These are phyloP conservation scores for Melanerpes formicivorus DNA, from an alignment of 2,113 vertebrate species.

Conservation along the genomic window DNA sequence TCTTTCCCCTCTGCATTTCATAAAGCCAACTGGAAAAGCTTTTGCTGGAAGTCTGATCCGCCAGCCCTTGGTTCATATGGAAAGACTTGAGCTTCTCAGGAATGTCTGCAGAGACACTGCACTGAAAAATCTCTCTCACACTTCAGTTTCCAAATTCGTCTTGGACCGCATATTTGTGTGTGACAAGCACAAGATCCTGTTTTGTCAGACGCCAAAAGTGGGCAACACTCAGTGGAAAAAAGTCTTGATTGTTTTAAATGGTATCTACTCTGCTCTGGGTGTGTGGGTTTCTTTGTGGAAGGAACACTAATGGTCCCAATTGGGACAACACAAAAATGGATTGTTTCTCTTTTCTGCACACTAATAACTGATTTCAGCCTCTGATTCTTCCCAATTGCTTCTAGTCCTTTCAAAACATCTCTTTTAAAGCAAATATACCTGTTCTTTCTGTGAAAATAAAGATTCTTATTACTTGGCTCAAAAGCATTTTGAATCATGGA, in stretches of 20 bases:
- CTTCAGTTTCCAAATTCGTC: constrained; percentile 90
- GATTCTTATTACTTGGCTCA: not conserved
- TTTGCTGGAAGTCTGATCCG: constrained; percentile 52
- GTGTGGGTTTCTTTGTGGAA: not conserved
- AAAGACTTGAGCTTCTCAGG: constrained; percentile 83
- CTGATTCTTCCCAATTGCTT: constrained; percentile 18
- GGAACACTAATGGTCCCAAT: not conserved
- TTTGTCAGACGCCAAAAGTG: constrained; percentile 99
- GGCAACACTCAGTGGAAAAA: constrained; percentile 99
- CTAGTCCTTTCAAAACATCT: not conserved
- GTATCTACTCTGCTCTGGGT: constrained; percentile 69
- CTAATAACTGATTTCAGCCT: not conserved
- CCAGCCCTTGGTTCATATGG: constrained; percentile 79
- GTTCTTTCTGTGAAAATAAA: constrained; percentile 7
- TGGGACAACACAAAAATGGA: not conserved
- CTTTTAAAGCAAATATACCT: not conserved
- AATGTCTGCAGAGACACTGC: constrained; percentile 84
- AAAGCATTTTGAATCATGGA: not conserved
- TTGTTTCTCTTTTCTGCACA: constrained; percentile 21
- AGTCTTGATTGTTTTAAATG: constrained; percentile 96
- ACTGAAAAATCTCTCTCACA: constrained; percentile 88
- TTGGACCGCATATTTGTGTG: constrained; percentile 98
- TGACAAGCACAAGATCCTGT: constrained; percentile 96
- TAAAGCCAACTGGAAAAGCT: constrained; percentile 76
- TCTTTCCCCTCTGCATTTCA: not conserved